Evolutionary conservation across 2,797 vertebrate species (phyloP).

Genomic region (Smutsia gigantea): DNA sequence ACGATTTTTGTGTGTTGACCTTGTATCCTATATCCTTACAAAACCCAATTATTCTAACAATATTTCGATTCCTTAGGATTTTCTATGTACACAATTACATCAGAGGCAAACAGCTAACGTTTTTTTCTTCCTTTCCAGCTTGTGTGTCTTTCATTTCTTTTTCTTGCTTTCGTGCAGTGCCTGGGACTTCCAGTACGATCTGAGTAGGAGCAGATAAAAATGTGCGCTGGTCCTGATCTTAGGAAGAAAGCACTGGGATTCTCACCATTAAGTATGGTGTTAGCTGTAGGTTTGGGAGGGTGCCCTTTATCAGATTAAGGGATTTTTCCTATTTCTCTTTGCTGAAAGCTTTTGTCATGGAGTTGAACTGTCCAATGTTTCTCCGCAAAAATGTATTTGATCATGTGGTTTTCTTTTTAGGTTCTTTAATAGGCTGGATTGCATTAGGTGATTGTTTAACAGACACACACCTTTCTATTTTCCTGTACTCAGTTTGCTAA

Average conservation of each 20-base stretch:
- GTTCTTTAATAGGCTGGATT: background rate
- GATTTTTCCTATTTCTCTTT: background rate
- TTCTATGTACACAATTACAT: background rate
- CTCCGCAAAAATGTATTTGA: background rate
- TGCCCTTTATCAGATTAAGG: background rate
- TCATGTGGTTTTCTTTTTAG: background rate
- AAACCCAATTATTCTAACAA: background rate
- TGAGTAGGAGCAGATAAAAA: too few species aligned
- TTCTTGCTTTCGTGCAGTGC: rapidly evolving
- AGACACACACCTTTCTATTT: background rate
- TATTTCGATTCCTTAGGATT: background rate
- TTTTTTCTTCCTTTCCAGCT: background rate
- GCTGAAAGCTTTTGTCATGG: background rate
- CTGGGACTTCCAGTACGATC: rapidly evolving
- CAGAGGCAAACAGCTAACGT: background rate
- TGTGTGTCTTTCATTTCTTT: background rate
- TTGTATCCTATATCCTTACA: background rate
- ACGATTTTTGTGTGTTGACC: background rate
- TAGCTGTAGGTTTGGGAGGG: background rate
- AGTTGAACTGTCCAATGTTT: background rate
- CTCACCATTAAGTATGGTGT: rapidly evolving
- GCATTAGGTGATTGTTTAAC: background rate
- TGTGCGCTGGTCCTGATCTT: too few species aligned
- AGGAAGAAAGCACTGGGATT: background rate
- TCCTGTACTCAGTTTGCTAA: background rate